Percentiles rank a stretch among this genome's conserved stretches.
These are phyloP conservation scores for Pheosia tremula DNA, from an alignment of 2,888 invertebrate genomes.

Conservation along the genomic window DNA sequence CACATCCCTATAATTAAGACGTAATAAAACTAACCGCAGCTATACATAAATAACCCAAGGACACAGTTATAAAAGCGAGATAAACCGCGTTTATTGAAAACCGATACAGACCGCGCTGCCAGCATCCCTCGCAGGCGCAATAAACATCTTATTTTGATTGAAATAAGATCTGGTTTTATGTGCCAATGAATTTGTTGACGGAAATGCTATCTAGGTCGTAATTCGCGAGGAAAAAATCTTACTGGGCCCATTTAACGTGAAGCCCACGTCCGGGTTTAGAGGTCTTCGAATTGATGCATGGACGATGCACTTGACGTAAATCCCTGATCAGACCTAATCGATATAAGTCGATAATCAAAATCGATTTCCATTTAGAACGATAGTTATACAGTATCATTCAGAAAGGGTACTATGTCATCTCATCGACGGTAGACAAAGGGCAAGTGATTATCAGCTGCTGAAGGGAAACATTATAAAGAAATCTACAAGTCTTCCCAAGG, in stretches of 20 bases:
- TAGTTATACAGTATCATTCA: too few relatives aligned
- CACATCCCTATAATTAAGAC: constrained; percentile 29
- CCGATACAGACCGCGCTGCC: constrained; percentile 47
- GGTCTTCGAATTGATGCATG: too few relatives aligned
- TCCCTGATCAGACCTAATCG: too few relatives aligned
- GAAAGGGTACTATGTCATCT: too few relatives aligned
- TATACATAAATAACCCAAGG: constrained; percentile 29
- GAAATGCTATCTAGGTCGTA: constrained; percentile 11
- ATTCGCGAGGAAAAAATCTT: constrained; percentile 5
- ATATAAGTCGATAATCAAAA: too few relatives aligned
- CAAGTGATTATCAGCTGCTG: too few relatives aligned
- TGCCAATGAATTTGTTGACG: constrained; percentile 23
- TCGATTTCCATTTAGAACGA: too few relatives aligned
- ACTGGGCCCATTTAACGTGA: not conserved
- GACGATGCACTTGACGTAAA: too few relatives aligned
- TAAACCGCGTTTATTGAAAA: constrained; percentile 61
- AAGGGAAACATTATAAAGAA: too few relatives aligned
- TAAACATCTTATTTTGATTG: constrained; percentile 44
- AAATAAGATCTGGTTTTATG: constrained; percentile 37
- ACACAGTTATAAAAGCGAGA: constrained; percentile 33
- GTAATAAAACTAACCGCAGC: constrained; percentile 23
- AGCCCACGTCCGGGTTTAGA: too few relatives aligned
- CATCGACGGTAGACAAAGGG: too few relatives aligned
- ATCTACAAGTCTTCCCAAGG: too few relatives aligned
- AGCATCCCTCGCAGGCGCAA: constrained; percentile 29